Evolutionary conservation across 2,888 invertebrate genomes (phyloP).

Genomic region (Tenthredo mesomela): DNA sequence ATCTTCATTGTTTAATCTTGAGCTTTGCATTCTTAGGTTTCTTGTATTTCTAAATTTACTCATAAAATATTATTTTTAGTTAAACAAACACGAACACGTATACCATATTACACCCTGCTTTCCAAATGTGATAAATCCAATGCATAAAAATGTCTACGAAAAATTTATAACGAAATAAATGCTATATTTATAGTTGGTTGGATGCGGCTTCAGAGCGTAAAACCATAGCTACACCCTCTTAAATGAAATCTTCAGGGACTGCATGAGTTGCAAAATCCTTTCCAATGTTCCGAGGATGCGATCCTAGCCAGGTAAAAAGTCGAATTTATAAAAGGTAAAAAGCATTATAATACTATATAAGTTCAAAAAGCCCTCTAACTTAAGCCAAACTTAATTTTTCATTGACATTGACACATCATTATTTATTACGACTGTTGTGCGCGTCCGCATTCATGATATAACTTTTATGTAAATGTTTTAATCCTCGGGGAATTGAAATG

Average conservation of each 20-base stretch:
- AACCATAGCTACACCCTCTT: slow-evolving; percentile 30
- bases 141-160: background rate
- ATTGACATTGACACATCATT: slow-evolving; percentile 62
- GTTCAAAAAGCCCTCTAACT: slow-evolving; percentile 53
- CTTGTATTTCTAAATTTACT: slow-evolving; percentile 53
- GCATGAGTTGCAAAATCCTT: slow-evolving; percentile 69
- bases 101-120: background rate
- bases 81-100: background rate
- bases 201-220: slow-evolving; percentile 20
- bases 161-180: background rate
- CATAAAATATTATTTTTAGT: slow-evolving; percentile 40
- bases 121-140: background rate
- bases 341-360: slow-evolving; percentile 54
- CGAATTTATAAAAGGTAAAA: slow-evolving; percentile 53
- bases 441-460: slow-evolving; percentile 62
- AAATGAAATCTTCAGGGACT: slow-evolving; percentile 41
- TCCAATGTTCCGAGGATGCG: slow-evolving; percentile 50
- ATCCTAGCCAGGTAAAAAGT: slow-evolving; percentile 61
- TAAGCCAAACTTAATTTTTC: slow-evolving; percentile 70
- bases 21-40: slow-evolving; percentile 64
- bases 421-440: slow-evolving; percentile 43
- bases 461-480: slow-evolving; percentile 73
- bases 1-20: slow-evolving; percentile 64
- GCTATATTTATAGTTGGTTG: background rate
- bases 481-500: slow-evolving; percentile 68